Evolutionary conservation across 2,113 vertebrate genomes (phyloP).

Genomic region (Embiotoca jacksoni): DNA sequence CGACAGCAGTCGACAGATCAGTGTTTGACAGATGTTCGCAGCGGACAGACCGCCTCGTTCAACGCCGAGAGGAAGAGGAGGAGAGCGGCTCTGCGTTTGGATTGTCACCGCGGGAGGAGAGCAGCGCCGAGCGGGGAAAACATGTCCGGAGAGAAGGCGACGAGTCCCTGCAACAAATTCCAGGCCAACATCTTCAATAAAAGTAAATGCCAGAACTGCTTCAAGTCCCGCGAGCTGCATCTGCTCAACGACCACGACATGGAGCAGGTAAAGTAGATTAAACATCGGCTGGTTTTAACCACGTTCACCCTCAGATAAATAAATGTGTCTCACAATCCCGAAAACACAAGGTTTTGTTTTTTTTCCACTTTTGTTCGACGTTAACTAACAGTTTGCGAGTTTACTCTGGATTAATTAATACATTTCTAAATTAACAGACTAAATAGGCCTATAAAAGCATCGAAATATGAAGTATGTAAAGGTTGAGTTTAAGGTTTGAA

Average conservation of each 20-base stretch:
- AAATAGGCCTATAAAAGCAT: too few relatives aligned
- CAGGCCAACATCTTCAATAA: constrained; percentile 82
- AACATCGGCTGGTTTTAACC: neutral
- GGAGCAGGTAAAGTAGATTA: constrained; percentile 65
- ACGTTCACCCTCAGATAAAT: neutral
- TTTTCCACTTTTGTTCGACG: neutral
- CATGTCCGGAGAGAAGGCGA: constrained; percentile 67
- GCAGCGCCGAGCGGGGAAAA: neutral
- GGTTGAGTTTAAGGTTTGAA: too few relatives aligned
- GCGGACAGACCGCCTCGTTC: constrained; percentile 7
- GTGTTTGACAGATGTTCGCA: constrained; percentile 65
- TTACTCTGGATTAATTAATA: too few relatives aligned
- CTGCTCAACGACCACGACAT: constrained; percentile 64
- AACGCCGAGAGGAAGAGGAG: neutral
- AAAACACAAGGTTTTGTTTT: neutral
- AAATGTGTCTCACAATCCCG: neutral
- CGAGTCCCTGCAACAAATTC: constrained; percentile 73
- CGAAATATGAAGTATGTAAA: too few relatives aligned
- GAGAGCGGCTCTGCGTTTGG: neutral
- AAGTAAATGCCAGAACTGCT: constrained; percentile 84
- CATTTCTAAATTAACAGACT: too few relatives aligned
- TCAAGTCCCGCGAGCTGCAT: constrained; percentile 81
- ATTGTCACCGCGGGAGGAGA: constrained; percentile 2
- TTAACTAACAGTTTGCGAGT: neutral
- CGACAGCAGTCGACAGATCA: constrained; percentile 4